Evolutionary conservation across 1,140 invertebrate species (phyloP).

Genomic region (Ostrea edulis): DNA sequence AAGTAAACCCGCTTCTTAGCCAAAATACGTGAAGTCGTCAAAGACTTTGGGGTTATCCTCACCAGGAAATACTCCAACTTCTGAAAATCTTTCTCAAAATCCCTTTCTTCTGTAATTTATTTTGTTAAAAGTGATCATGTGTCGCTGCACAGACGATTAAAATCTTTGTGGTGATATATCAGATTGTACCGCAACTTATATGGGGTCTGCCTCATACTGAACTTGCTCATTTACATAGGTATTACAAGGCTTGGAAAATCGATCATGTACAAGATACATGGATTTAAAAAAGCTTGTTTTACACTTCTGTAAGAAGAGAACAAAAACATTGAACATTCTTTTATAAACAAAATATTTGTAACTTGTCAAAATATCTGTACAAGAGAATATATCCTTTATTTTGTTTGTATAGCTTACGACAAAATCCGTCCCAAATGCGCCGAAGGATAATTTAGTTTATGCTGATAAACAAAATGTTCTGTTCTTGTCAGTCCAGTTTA

Average conservation of each 20-base stretch:
- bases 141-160: conserved; percentile 10
- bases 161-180: conserved; percentile 10
- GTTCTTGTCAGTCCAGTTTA: not conserved
- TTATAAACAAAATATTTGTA: not conserved
- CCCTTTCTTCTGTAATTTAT: conserved; percentile 30
- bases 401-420: conserved; percentile 9
- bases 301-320: conserved; percentile 2
- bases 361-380: conserved; percentile 15
- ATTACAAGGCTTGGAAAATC: conserved; percentile 1
- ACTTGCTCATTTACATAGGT: conserved; percentile 2
- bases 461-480: conserved; percentile 21
- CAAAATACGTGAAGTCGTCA: not conserved
- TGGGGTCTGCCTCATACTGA: not conserved
- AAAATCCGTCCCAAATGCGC: conserved; percentile 14
- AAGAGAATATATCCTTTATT: not conserved
- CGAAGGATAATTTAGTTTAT: not conserved
- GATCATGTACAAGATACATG: conserved; percentile 14
- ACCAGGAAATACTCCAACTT: not conserved
- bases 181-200: conserved; percentile 1
- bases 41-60: conserved; percentile 11
- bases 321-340: conserved; percentile 33
- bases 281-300: not conserved
- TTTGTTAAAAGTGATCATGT: conserved; percentile 22
- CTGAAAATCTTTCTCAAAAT: not conserved
- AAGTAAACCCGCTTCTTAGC: conserved; percentile 15